Evolutionary conservation across 2,797 vertebrate species (phyloP).

Genomic region (Scleropages formosus): DNA sequence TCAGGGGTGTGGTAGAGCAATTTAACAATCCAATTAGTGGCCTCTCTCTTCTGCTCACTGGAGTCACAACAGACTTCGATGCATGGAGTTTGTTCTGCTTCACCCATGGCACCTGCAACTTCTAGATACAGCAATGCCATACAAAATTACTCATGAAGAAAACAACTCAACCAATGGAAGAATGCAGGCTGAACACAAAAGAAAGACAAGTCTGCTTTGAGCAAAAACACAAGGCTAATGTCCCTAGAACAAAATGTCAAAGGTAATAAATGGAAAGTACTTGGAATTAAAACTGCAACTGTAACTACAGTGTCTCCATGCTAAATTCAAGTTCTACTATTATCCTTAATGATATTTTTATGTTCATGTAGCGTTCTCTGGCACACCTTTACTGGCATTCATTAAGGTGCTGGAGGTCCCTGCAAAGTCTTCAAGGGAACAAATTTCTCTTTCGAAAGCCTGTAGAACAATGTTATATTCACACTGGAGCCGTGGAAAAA

Average conservation of each 20-base stretch:
- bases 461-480: conserved; percentile 36
- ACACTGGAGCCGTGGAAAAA: neutral
- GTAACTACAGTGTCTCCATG: no score
- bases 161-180: neutral
- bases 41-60: conserved; percentile 55
- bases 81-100: neutral
- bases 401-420: neutral
- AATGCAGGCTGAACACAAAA: no score
- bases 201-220: no score
- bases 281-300: no score
- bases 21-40: conserved; percentile 61
- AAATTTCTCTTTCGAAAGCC: conserved; percentile 54
- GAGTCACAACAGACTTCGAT: conserved; percentile 52
- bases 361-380: neutral
- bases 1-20: conserved; percentile 30
- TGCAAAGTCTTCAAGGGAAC: accelerated
- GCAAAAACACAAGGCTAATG: no score
- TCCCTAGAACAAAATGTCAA: no score
- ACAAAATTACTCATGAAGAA: neutral
- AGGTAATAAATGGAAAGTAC: no score
- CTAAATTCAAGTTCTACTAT: no score
- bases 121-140: no score
- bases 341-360: neutral
- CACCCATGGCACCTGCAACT: neutral
- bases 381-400: conserved; percentile 8